Evolutionary conservation across 2,888 invertebrate genomes (phyloP).

Genomic region (Willowsia nigromaculata): DNA sequence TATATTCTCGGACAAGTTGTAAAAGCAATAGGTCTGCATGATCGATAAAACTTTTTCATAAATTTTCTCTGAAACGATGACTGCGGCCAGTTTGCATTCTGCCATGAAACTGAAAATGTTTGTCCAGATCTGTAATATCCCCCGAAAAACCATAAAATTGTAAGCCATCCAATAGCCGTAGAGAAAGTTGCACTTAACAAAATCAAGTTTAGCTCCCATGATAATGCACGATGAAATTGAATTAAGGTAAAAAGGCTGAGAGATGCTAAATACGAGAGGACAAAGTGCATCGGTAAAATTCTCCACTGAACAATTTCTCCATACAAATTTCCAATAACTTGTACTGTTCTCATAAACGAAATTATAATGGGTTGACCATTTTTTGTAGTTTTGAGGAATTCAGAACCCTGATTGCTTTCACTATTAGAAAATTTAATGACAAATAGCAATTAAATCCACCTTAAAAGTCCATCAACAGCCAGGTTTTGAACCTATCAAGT

Average conservation of each 20-base stretch:
- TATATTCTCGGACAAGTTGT: constrained; percentile 12
- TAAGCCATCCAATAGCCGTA: constrained; percentile 12
- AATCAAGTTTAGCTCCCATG: constrained; percentile 44
- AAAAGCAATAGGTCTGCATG: constrained; percentile 49
- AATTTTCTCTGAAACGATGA: constrained; percentile 15
- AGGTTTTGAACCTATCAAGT: neutral
- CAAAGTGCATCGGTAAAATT: constrained; percentile 39
- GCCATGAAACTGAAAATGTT: constrained; percentile 17
- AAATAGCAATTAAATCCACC: too few species aligned
- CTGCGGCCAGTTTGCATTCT: neutral
- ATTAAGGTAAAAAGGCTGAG: constrained; percentile 4
- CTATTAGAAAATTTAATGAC: neutral
- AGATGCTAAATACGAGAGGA: constrained; percentile 26
- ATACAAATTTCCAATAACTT: constrained; percentile 13
- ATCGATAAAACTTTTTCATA: constrained; percentile 44
- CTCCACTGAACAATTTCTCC: constrained; percentile 29
- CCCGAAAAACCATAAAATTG: constrained; percentile 47
- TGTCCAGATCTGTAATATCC: constrained; percentile 17
- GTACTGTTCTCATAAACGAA: constrained; percentile 13
- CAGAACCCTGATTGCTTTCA: neutral
- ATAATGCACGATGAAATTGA: neutral
- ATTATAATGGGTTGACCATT: neutral
- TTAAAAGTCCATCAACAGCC: too few species aligned
- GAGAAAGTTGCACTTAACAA: neutral
- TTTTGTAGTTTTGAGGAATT: neutral